Conservation (phyloP, 2,113 vertebrate species). For the Dicerorhinus sumatrensis region DNA sequence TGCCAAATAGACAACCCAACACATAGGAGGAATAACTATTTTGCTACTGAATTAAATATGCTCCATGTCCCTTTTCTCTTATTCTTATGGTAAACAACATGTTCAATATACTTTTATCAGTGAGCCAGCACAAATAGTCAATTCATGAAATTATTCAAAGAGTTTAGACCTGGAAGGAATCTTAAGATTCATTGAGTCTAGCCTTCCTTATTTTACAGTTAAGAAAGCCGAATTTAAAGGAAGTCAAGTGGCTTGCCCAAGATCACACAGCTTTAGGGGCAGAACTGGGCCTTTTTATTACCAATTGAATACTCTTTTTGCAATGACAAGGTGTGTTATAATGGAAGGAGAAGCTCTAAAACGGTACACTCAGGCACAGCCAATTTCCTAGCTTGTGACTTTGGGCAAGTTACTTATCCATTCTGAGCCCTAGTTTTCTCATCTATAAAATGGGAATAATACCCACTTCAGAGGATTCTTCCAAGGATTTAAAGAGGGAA, state of each 20-base stretch:
- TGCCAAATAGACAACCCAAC: background rate
- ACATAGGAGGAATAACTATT: background rate
- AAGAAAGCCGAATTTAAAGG: background rate
- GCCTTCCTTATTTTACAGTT: background rate
- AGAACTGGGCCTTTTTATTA: background rate
- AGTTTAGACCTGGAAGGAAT: background rate
- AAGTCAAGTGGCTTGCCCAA: background rate
- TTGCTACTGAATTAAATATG: background rate
- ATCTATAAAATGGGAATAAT: background rate
- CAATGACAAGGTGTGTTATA: background rate
- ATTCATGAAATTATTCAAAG: constrained; percentile 40
- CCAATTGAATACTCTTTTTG: background rate
- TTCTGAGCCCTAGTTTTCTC: background rate
- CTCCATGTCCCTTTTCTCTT: background rate
- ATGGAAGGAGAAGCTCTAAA: background rate
- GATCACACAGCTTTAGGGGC: background rate
- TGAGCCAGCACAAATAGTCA: background rate
- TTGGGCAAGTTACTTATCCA: background rate
- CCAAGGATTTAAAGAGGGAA: background rate
- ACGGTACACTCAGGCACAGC: too few species aligned
- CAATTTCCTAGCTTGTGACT: background rate
- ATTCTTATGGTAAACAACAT: background rate
- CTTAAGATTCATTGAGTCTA: background rate
- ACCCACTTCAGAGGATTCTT: background rate
- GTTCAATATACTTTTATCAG: background rate